These are phyloP conservation scores for Neodontobutis hainanensis DNA, from an alignment of 2,113 vertebrate species.

Conservation along the genomic window DNA sequence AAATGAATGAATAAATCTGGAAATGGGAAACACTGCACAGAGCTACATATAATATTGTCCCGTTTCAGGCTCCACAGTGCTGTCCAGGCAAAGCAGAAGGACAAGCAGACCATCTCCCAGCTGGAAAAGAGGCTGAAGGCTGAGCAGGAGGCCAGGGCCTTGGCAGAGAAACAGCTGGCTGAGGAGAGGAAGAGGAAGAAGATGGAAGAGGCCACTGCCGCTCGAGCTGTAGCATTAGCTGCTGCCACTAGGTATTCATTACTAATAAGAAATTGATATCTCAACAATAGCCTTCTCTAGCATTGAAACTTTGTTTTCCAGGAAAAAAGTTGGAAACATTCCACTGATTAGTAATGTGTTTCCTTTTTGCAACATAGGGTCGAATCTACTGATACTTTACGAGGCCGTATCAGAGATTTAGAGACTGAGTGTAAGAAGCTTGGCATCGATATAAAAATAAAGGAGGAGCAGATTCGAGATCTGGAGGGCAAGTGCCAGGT, in stretches of 20 bases:
- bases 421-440: slow-evolving; percentile 97
- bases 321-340: no score
- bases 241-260: slow-evolving; percentile 87
- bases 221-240: slow-evolving; percentile 91
- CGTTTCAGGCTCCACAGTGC: slow-evolving; percentile 89
- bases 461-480: slow-evolving; percentile 95
- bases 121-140: slow-evolving; percentile 97
- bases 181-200: slow-evolving; percentile 98
- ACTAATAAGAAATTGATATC: not conserved
- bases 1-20: no score
- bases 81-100: slow-evolving; percentile 97
- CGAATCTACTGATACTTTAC: slow-evolving; percentile 92
- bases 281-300: not conserved
- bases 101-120: slow-evolving; percentile 96
- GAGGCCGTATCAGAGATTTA: slow-evolving; percentile 90
- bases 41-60: not conserved
- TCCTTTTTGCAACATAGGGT: slow-evolving; percentile 76
- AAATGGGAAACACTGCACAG: not conserved
- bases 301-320: not conserved
- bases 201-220: slow-evolving; percentile 94
- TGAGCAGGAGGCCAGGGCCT: slow-evolving; percentile 92
- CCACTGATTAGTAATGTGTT: not conserved
- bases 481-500: slow-evolving; percentile 96
- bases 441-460: slow-evolving; percentile 91
- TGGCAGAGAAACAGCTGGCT: slow-evolving; percentile 94